phyloP scores from a whole-genome alignment of 2,888 invertebrate genomes.

The Ariolimax columbianus region DNA sequence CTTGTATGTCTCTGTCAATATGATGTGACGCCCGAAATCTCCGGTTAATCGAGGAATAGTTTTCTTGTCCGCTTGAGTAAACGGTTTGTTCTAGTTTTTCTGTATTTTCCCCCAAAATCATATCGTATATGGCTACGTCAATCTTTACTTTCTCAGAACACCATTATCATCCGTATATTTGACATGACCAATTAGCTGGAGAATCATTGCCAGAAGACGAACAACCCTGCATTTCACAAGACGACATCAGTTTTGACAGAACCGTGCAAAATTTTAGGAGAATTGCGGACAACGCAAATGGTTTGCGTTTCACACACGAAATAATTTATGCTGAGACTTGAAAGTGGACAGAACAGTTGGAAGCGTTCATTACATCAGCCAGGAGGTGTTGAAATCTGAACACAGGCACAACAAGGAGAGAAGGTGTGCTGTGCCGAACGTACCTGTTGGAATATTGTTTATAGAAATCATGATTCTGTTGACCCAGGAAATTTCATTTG shows the following conservation, averaged over 20 bases:
- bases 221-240: constrained; percentile 16
- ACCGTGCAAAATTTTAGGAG: not conserved
- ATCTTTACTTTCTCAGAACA: not conserved
- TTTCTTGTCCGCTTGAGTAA: not conserved
- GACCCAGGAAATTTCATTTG: not conserved
- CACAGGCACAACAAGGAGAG: not conserved
- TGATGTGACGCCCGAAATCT: not conserved
- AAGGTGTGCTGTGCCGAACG: not conserved
- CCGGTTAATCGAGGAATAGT: constrained; percentile 1
- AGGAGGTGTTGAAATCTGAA: not conserved
- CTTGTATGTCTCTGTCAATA: constrained; percentile 24
- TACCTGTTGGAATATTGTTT: not conserved
- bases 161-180: constrained; percentile 18
- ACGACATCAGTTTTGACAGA: not conserved
- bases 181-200: constrained; percentile 34
- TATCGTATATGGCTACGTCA: not conserved
- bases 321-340: constrained; percentile 25
- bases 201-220: not conserved
- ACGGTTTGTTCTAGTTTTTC: constrained; percentile 15
- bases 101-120: not conserved
- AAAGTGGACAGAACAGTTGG: constrained; percentile 26
- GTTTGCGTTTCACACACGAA: constrained; percentile 22
- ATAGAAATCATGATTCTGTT: not conserved
- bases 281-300: not conserved
- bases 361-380: not conserved